Evolutionary conservation across 1,140 invertebrate species (phyloP).

Genomic region (Lethrus apterus): DNA sequence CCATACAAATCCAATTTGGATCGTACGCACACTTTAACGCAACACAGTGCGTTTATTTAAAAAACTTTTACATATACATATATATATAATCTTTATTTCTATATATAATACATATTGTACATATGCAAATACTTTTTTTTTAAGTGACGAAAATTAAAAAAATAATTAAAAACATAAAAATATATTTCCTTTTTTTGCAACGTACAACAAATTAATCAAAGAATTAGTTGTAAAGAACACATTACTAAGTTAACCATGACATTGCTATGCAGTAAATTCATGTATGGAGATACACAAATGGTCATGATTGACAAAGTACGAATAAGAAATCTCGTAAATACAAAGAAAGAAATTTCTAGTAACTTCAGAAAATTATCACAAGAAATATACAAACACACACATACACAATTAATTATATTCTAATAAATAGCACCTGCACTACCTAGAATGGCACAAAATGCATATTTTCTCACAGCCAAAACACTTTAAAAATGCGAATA

Average conservation of each 20-base stretch:
- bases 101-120: constrained; percentile 16
- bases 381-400: constrained; percentile 11
- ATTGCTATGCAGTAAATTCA: too few relatives aligned
- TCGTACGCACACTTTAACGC: constrained; percentile 20
- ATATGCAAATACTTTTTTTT: constrained; percentile 11
- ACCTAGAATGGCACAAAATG: constrained; percentile 17
- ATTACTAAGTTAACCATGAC: too few relatives aligned
- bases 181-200: constrained; percentile 8
- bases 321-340: too few relatives aligned
- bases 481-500: constrained; percentile 14
- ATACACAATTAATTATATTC: not conserved
- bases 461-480: constrained; percentile 18
- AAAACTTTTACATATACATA: constrained; percentile 13
- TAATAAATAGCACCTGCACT: constrained; percentile 7
- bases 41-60: constrained; percentile 13
- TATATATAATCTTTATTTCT: constrained; percentile 13
- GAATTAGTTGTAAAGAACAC: too few relatives aligned
- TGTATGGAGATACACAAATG: too few relatives aligned
- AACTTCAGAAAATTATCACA: constrained; percentile 15
- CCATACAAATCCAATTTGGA: constrained; percentile 17
- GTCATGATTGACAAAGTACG: too few relatives aligned
- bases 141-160: constrained; percentile 7
- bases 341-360: too few relatives aligned
- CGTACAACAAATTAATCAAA: too few relatives aligned
- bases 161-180: constrained; percentile 15